Evolutionary conservation across 2,797 vertebrate genomes (phyloP), one percentile per base, ranked within the genome.

Genomic region (Acanthurus leucopareius): DNA sequence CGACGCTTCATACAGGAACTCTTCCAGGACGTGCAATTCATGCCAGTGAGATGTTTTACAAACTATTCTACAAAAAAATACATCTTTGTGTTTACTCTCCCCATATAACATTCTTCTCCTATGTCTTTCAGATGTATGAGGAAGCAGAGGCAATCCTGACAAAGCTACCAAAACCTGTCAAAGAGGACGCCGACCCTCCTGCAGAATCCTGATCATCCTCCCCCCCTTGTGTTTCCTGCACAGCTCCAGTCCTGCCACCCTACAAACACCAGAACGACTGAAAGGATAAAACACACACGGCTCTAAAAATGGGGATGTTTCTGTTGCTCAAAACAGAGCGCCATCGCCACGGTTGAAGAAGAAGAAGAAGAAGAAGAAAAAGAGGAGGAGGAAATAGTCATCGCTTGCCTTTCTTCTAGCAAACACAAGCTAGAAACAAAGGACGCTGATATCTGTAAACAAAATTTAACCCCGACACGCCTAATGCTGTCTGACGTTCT

Each of bases 1-100:
- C 95, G 98, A 70, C 97, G 98, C 64, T 99, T 99, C 92, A 98
- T 99, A 91, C 98, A 99, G 91, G 98, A 99, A 77, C 96, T 99
- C 13, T 99, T 99, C 93, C 98, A 99, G 78, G 98, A 99, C 73
- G 98, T 99, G 81, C 98, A 99, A 83, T 99, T 99, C 92, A 95
- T 97, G 94, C 97, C 97, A 86, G 98, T 99, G 93, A 96, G 87
- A 63, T 19, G 28, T 42, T 0, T 8, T 19, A 22, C 16, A 28
- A 32, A 32, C 9, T 10, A 40, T 35, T 59, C 28, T 20, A 20
- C 28, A 25, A 1, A 61, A 54, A 0, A 7, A 10, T 54, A 11
- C 22, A 6, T 25, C 0, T 38, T 47, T 69, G 54, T 70, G 2
- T 19, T 49, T 25, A 6, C n/a, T n/a, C 2, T 42, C 9, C 7